Percentiles rank a stretch among this genome's conserved stretches.
phyloP scores from a whole-genome alignment of 2,113 vertebrate genomes.

The Lethenteron reissneri region DNA sequence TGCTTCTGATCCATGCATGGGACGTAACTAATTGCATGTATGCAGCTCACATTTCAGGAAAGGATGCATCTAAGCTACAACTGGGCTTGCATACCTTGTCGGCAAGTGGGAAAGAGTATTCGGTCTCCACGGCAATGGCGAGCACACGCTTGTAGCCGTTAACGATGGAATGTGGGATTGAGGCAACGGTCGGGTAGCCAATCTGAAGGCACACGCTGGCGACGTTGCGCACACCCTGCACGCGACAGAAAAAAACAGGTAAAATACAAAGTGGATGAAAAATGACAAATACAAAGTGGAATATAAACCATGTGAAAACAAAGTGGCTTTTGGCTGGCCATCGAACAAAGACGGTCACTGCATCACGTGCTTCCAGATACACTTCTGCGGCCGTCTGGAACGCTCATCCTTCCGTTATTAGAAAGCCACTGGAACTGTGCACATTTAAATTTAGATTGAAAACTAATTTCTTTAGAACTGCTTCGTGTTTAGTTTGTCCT shows the following conservation, averaged over 20 bases:
- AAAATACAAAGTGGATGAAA: no score
- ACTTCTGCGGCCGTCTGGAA: no score
- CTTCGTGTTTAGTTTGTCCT: no score
- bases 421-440: no score
- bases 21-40: neutral
- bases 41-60: neutral
- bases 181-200: constrained; percentile 86
- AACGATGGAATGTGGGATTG: constrained; percentile 70
- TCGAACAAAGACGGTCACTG: no score
- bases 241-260: neutral
- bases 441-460: no score
- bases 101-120: constrained; percentile 79
- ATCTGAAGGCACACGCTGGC: constrained; percentile 87
- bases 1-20: neutral
- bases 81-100: constrained; percentile 44
- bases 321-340: no score
- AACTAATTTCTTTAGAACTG: no score
- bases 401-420: no score
- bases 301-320: no score
- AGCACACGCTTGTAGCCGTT: constrained; percentile 86
- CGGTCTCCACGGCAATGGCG: constrained; percentile 70
- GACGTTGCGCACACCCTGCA: constrained; percentile 75
- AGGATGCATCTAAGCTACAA: neutral
- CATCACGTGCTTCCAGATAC: no score
- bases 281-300: no score